Conservation (phyloP, 2,888 invertebrate genomes). For the Tetragonisca angustula region DNA sequence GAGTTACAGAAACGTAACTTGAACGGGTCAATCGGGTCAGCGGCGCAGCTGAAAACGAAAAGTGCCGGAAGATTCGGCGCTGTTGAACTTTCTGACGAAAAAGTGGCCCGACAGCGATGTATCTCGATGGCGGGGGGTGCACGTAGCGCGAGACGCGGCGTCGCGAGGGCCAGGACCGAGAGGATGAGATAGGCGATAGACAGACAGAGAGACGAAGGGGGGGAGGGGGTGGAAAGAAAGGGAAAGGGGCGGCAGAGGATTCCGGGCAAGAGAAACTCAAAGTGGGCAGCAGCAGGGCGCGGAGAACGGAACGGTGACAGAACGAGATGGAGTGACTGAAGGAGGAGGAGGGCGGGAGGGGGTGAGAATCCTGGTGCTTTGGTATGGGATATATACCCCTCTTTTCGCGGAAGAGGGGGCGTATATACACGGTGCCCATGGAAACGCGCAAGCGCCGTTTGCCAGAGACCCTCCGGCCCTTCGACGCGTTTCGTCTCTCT, state of each 20-base stretch:
- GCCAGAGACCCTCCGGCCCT: constrained; percentile 77
- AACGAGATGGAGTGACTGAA: constrained; percentile 80
- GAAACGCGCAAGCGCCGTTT: constrained; percentile 82
- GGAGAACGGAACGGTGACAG: constrained; percentile 74
- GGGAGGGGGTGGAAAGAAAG: constrained; percentile 32
- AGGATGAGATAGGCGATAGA: constrained; percentile 35
- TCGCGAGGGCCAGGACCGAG: constrained; percentile 1
- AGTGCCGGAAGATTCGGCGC: neutral
- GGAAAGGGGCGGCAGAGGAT: constrained; percentile 56
- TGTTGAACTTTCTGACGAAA: neutral
- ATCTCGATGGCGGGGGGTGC: constrained; percentile 36
- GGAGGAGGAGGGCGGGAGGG: constrained; percentile 66
- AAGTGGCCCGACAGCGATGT: neutral
- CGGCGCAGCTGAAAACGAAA: neutral
- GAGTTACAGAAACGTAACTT: too few relatives aligned
- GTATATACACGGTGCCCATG: constrained; percentile 82
- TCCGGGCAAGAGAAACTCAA: constrained; percentile 60
- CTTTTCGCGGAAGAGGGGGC: constrained; percentile 77
- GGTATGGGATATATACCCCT: constrained; percentile 71
- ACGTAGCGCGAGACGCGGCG: constrained; percentile 46
- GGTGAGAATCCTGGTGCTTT: constrained; percentile 60
- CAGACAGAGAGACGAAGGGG: constrained; percentile 42
- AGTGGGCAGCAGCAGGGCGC: constrained; percentile 66
- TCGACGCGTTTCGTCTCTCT: constrained; percentile 68
- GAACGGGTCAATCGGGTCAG: constrained; percentile 31